Percentiles rank a stretch among this genome's conserved stretches.
These are phyloP conservation scores for Drosophila cardini DNA, from an alignment of 1,140 invertebrate genomes.

Conservation along the genomic window DNA sequence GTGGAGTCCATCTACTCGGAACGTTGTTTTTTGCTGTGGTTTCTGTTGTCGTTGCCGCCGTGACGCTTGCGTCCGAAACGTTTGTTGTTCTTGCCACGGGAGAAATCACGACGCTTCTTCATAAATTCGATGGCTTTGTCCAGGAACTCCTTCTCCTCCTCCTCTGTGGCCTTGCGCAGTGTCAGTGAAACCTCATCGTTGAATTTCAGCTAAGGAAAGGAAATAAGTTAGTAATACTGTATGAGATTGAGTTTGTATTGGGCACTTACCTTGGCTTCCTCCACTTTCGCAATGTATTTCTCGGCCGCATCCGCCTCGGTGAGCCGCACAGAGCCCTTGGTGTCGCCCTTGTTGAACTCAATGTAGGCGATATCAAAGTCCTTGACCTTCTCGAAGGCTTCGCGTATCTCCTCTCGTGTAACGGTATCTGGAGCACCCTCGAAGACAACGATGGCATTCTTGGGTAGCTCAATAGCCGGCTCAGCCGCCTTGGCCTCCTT, in stretches of 20 bases:
- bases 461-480: conserved; percentile 86
- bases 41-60: conserved; percentile 65
- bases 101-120: conserved; percentile 86
- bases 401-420: conserved; percentile 89
- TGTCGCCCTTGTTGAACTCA: conserved; percentile 90
- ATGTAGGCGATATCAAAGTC: conserved; percentile 89
- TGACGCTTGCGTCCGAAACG: conserved; percentile 84
- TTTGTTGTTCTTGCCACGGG: conserved; percentile 83
- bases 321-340: conserved; percentile 89
- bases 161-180: conserved; percentile 87
- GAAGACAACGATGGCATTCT: conserved; percentile 89
- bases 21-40: conserved; percentile 61
- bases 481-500: conserved; percentile 85
- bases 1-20: conserved; percentile 41
- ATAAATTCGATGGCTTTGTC: conserved; percentile 88
- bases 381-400: conserved; percentile 87
- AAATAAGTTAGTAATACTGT: conserved; percentile 12
- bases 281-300: conserved; percentile 87
- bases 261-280: conserved; percentile 86
- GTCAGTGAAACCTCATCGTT: conserved; percentile 86
- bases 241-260: background rate
- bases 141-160: conserved; percentile 89
- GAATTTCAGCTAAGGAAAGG: conserved; percentile 64
- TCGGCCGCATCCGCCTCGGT: conserved; percentile 89
- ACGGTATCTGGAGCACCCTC: conserved; percentile 87